phyloP scores from a whole-genome alignment of 2,113 vertebrate genomes.

The Chrysochloris asiatica region DNA sequence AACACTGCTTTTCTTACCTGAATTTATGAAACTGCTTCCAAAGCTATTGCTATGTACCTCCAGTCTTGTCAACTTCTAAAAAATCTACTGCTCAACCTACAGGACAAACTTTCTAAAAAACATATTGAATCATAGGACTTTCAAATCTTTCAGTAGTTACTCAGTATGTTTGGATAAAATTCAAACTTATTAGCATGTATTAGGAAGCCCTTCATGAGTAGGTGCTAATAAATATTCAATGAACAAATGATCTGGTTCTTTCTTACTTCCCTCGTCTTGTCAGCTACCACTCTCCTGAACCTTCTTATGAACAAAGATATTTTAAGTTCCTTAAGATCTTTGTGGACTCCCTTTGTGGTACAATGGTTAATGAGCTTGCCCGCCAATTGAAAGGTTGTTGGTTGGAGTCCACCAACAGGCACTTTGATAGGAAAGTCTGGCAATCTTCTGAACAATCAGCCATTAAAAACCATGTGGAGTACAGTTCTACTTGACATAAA shows the following conservation, averaged over 20 bases:
- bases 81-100: not conserved
- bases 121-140: not conserved
- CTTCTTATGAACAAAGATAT: not conserved
- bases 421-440: not conserved
- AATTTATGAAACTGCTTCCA: not conserved
- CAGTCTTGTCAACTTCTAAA: not conserved
- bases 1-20: not conserved
- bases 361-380: not conserved
- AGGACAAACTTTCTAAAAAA: slow-evolving; percentile 31
- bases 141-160: not conserved
- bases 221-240: slow-evolving; percentile 3
- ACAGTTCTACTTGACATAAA: not conserved
- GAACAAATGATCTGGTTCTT: not conserved
- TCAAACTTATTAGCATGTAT: slow-evolving; percentile 11
- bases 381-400: not conserved
- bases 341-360: not conserved
- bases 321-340: not conserved
- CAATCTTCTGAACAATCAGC: not conserved
- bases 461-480: not conserved
- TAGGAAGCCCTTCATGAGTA: slow-evolving; percentile 28
- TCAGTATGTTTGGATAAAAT: slow-evolving; percentile 3
- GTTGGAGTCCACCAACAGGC: not conserved
- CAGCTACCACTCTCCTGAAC: not conserved
- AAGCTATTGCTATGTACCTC: not conserved
- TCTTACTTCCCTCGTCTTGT: not conserved